phyloP scores from a whole-genome alignment of 1,140 invertebrate genomes.

The Pissodes strobi region DNA sequence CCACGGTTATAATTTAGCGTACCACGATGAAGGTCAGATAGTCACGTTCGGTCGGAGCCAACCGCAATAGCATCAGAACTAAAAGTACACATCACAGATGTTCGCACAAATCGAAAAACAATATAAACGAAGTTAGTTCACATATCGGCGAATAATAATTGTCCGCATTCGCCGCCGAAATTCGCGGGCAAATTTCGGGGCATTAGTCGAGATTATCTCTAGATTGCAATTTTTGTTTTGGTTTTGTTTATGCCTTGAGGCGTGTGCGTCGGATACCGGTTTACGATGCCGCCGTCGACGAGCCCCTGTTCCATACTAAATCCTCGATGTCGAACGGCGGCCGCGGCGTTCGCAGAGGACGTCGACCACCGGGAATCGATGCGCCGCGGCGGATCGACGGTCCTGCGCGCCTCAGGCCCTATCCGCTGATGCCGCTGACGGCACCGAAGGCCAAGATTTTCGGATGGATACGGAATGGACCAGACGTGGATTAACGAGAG shows the following conservation, averaged over 20 bases:
- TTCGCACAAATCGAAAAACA: too few relatives aligned
- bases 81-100: too few relatives aligned
- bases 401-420: constrained; percentile 46
- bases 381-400: constrained; percentile 35
- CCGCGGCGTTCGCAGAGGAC: constrained; percentile 36
- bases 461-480: not conserved
- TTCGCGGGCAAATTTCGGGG: too few relatives aligned
- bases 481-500: not conserved
- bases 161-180: too few relatives aligned
- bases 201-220: too few relatives aligned
- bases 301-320: constrained; percentile 27
- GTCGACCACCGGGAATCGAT: constrained; percentile 47
- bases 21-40: too few relatives aligned
- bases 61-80: too few relatives aligned
- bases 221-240: too few relatives aligned
- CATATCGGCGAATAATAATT: too few relatives aligned
- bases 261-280: constrained; percentile 13
- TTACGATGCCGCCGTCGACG: constrained; percentile 4
- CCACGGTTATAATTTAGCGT: too few relatives aligned
- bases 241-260: constrained; percentile 34
- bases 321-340: constrained; percentile 25
- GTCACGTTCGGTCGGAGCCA: too few relatives aligned
- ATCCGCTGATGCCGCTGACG: constrained; percentile 28
- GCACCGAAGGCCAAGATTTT: constrained; percentile 20
- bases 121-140: too few relatives aligned